These are phyloP conservation scores for Eristalis intricaria DNA, from an alignment of 2,888 invertebrate genomes.

Conservation along the genomic window DNA sequence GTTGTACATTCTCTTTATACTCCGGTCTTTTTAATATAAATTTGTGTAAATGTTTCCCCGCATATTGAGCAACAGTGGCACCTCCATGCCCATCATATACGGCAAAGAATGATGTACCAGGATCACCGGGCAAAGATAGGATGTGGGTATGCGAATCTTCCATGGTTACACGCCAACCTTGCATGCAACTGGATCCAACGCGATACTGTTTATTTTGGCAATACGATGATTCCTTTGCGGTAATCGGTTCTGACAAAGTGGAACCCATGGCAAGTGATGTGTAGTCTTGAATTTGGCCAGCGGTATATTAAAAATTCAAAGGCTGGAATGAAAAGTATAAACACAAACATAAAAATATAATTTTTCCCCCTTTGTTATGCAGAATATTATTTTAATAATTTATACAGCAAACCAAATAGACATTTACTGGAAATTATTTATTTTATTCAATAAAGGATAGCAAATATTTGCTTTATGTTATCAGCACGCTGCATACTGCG, in stretches of 20 bases:
- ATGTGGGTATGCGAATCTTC: constrained; percentile 99
- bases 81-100: constrained; percentile 92
- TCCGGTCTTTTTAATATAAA: constrained; percentile 91
- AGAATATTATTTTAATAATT: constrained; percentile 21
- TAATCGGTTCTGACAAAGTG: constrained; percentile 97
- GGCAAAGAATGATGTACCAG: constrained; percentile 95
- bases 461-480: constrained; percentile 56
- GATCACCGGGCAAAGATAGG: constrained; percentile 95
- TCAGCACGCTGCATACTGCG: background rate
- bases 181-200: constrained; percentile 99
- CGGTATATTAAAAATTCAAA: constrained; percentile 28
- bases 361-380: constrained; percentile 3
- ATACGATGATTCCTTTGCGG: constrained; percentile 91
- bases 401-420: constrained; percentile 34
- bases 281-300: constrained; percentile 19
- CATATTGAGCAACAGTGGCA: constrained; percentile 95
- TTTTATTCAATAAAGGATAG: constrained; percentile 33
- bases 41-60: constrained; percentile 97
- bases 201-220: constrained; percentile 87
- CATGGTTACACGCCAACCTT: constrained; percentile 99
- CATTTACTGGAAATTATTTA: constrained; percentile 28
- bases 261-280: constrained; percentile 90
- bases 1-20: constrained; percentile 90
- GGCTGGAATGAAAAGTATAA: constrained; percentile 23
- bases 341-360: constrained; percentile 22